These are phyloP conservation scores for Brachionus sp. DNA, from an alignment of 1,140 invertebrate species.

Conservation along the genomic window DNA sequence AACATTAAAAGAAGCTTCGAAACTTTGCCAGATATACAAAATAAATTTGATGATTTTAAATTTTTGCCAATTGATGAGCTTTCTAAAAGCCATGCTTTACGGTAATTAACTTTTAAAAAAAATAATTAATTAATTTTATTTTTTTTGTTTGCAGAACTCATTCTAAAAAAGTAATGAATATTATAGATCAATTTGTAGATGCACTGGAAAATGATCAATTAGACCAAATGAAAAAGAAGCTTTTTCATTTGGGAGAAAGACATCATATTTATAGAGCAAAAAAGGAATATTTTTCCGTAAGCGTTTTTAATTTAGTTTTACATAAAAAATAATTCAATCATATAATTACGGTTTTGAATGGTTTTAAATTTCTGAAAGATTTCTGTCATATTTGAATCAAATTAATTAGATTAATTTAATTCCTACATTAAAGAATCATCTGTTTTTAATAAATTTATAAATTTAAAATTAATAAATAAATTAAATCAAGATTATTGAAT, in stretches of 20 bases:
- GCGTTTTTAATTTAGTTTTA: not conserved
- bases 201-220: not conserved
- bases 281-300: slow-evolving; percentile 41
- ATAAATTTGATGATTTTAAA: slow-evolving; percentile 41
- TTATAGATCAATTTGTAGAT: slow-evolving; percentile 27
- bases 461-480: not conserved
- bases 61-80: slow-evolving; percentile 41
- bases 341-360: too few relatives aligned
- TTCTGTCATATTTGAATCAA: too few relatives aligned
- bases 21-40: slow-evolving; percentile 10
- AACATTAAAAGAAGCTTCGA: slow-evolving; percentile 18
- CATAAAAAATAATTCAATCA: too few relatives aligned
- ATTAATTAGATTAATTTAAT: too few relatives aligned
- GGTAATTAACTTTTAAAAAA: not conserved
- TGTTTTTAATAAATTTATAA: too few relatives aligned
- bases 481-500: slow-evolving; percentile 38
- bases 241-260: slow-evolving; percentile 14
- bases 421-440: not conserved
- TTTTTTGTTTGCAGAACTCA: slow-evolving; percentile 8
- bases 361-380: too few relatives aligned
- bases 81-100: slow-evolving; percentile 43
- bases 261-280: slow-evolving; percentile 42
- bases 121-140: not conserved
- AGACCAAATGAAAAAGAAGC: slow-evolving; percentile 14
- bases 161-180: slow-evolving; percentile 45